These are phyloP conservation scores for Rhagologus leucostigma DNA, from an alignment of 2,113 vertebrate species.

Conservation along the genomic window DNA sequence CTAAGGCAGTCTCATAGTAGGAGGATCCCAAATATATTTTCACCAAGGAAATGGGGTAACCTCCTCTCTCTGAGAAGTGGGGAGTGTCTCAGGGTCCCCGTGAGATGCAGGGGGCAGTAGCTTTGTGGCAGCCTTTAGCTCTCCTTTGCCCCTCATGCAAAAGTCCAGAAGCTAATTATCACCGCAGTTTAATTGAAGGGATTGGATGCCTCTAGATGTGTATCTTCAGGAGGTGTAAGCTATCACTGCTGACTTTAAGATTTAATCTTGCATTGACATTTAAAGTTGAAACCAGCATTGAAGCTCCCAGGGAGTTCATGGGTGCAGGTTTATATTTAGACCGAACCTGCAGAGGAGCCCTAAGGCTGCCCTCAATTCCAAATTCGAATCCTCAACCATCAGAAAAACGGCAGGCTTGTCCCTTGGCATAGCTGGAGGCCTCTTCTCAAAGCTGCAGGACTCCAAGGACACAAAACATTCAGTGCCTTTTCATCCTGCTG, in stretches of 20 bases:
- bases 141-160: neutral
- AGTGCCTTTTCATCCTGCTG: neutral
- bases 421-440: conserved; percentile 15
- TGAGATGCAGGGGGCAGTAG: neutral
- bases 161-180: neutral
- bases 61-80: neutral
- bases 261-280: neutral
- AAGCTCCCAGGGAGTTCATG: neutral
- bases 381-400: neutral
- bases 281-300: neutral
- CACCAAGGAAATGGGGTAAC: neutral
- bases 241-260: neutral
- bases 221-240: neutral
- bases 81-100: neutral
- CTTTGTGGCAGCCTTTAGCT: neutral
- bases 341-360: neutral
- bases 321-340: conserved; percentile 41
- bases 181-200: neutral
- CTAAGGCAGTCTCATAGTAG: neutral
- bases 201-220: neutral
- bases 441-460: neutral
- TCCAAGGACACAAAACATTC: neutral
- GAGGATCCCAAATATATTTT: neutral
- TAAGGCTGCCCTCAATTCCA: conserved; percentile 20
- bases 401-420: neutral